These are phyloP conservation scores for Cliona cf. orientalis DNA, from an alignment of 37 sponge, comb jelly and placozoan species.

Conservation along the genomic window DNA sequence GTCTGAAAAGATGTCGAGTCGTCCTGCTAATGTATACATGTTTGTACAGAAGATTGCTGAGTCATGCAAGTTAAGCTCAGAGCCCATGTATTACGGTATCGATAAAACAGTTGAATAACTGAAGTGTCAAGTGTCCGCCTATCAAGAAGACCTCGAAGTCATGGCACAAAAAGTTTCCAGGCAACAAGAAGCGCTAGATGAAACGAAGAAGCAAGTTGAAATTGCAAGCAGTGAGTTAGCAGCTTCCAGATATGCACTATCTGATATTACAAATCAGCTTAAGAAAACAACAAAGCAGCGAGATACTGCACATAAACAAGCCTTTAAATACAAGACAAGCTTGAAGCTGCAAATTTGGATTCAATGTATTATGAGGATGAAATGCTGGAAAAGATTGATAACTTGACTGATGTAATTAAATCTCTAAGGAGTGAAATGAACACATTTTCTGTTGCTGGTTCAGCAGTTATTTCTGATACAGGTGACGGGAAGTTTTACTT, in stretches of 20 bases:
- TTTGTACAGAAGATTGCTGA: slow-evolving; percentile 17
- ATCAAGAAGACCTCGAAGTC: slow-evolving; percentile 17
- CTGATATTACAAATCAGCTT: slow-evolving; percentile 30
- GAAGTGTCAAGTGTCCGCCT: slow-evolving; percentile 1
- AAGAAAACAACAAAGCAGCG: slow-evolving; percentile 17
- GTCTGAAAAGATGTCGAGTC: slow-evolving; percentile 10
- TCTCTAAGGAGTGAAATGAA: slow-evolving; percentile 4
- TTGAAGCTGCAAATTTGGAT: slow-evolving; percentile 19
- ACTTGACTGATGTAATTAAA: slow-evolving; percentile 17
- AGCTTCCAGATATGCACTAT: slow-evolving; percentile 10
- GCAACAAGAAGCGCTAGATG: slow-evolving; percentile 1
- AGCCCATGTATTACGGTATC: slow-evolving; percentile 19
- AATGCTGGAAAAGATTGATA: slow-evolving; percentile 18
- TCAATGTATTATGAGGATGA: slow-evolving; percentile 20
- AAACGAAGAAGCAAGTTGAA: slow-evolving; percentile 21
- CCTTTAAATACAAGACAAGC: slow-evolving; percentile 12
- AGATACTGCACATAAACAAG: slow-evolving; percentile 29
- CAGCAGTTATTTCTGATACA: not conserved
- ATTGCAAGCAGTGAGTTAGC: slow-evolving; percentile 15
- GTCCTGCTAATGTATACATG: slow-evolving; percentile 17
- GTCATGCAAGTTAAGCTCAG: slow-evolving; percentile 7
- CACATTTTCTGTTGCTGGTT: slow-evolving; percentile 12
- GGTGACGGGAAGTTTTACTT: not conserved
- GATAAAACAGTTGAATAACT: slow-evolving; percentile 15
- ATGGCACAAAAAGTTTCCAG: slow-evolving; percentile 1